These are phyloP conservation scores for Drosophila limbata DNA, from an alignment of 2,888 invertebrate genomes.

Conservation along the genomic window DNA sequence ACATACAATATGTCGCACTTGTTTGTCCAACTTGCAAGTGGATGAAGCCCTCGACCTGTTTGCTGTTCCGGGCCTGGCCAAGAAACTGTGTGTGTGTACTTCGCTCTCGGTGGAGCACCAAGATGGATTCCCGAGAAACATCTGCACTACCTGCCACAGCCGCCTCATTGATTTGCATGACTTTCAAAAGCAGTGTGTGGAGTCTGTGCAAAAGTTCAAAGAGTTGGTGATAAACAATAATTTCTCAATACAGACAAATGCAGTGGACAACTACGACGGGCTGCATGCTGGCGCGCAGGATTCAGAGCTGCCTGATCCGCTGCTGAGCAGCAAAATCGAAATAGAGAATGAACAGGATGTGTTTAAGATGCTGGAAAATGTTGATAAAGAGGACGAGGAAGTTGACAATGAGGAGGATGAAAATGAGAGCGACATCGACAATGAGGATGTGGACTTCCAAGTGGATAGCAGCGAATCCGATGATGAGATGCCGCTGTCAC, in stretches of 20 bases:
- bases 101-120: conserved; percentile 77
- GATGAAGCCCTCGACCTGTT: conserved; percentile 73
- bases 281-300: conserved; percentile 57
- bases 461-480: conserved; percentile 66
- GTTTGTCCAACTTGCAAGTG: conserved; percentile 68
- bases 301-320: conserved; percentile 77
- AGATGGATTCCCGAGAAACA: conserved; percentile 81
- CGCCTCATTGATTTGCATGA: conserved; percentile 78
- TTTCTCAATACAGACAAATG: not conserved
- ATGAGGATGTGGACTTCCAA: conserved; percentile 63
- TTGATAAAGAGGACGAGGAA: conserved; percentile 54
- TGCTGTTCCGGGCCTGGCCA: conserved; percentile 75
- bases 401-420: conserved; percentile 20
- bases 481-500: conserved; percentile 75
- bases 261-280: conserved; percentile 5
- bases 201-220: conserved; percentile 75
- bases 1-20: conserved; percentile 81
- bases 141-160: conserved; percentile 74
- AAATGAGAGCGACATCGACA: conserved; percentile 45
- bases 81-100: conserved; percentile 81
- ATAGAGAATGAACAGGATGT: conserved; percentile 83
- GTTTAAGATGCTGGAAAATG: conserved; percentile 81
- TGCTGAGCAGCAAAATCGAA: conserved; percentile 79
- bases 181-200: conserved; percentile 79
- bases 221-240: conserved; percentile 62